Evolutionary conservation across 2,797 vertebrate genomes (phyloP).

Genomic region (Acanthopagrus latus): DNA sequence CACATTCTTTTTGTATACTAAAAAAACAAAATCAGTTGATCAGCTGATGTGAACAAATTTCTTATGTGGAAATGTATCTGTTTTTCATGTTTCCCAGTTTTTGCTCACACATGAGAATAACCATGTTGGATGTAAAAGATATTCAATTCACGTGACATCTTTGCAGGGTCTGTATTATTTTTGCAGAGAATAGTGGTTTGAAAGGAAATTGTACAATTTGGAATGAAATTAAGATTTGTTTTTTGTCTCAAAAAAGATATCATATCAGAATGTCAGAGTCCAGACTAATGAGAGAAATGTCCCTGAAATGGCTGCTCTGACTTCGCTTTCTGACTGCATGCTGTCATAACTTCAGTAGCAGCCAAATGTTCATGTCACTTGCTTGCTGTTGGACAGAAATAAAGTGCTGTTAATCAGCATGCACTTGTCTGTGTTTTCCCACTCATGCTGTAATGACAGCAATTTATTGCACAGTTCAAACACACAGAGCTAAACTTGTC

Average conservation of each 20-base stretch:
- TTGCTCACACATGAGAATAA: too few species aligned
- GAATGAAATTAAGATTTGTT: background rate
- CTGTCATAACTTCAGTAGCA: slow-evolving; percentile 39
- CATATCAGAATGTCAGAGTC: background rate
- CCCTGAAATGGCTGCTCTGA: slow-evolving; percentile 16
- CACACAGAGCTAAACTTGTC: slow-evolving; percentile 27
- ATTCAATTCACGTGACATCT: background rate
- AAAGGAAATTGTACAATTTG: background rate
- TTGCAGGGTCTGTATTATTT: background rate
- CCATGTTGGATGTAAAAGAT: too few species aligned
- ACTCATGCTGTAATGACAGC: slow-evolving; percentile 53
- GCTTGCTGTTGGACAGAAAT: slow-evolving; percentile 34
- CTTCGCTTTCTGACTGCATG: slow-evolving; percentile 30
- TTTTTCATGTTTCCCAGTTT: too few species aligned
- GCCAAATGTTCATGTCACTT: slow-evolving; percentile 33
- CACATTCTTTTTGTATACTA: too few species aligned
- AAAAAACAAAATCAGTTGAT: too few species aligned
- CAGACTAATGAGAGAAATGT: slow-evolving; percentile 26
- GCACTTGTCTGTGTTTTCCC: slow-evolving; percentile 37
- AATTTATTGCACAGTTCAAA: slow-evolving; percentile 35
- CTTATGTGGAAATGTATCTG: too few species aligned
- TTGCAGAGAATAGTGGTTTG: background rate
- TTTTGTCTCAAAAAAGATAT: background rate
- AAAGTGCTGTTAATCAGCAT: slow-evolving; percentile 27
- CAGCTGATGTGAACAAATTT: too few species aligned